Evolutionary conservation across 2,888 invertebrate genomes (phyloP), one percentile per base, ranked within the genome.

Genomic region (Rhagium mordax): DNA sequence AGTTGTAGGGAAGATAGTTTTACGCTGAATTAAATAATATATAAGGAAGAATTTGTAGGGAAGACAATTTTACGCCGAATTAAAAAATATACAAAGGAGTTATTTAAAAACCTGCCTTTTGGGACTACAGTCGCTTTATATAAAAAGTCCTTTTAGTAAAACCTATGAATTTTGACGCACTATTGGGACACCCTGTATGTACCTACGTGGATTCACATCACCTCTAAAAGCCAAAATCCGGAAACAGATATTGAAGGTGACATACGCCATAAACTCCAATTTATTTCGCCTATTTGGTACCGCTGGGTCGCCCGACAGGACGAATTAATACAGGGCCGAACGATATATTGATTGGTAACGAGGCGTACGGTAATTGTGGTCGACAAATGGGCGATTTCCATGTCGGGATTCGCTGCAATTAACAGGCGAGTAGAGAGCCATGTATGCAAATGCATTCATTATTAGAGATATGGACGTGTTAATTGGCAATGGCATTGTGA

Each of bases 371-470:
- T 41, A 41, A 41, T 41, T 13, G 41, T n/a, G n/a, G 41, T 41
- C 3, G 13, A 41, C 41, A 41, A 41, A 41, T 41, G 41, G 41
- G 10, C 41, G 41, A 41, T 41, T 41, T 41, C 41, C 41, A 41
- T 41, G 41, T 41, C 41, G 4, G 41, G n/a, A n/a, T 41, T n/a
- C 41, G 3, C 41, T 41, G 41, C 41, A 41, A 41, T 41, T 41
- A 41, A 41, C 13, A 41, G 41, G 0, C 41, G 41, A 60, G 33
- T 57, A 16, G 1, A 33, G 27, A 33, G 18, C 27, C 33, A 33
- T 60, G 59, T 60, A 60, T 60, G 59, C 59, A 18, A 33, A 60
- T 60, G 59, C 59, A 60, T 33, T 10, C 59, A 60, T 33, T 10
- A 10, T 27, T 18, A 57, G 59, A 41, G 33, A 33, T 33, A 60